phyloP scores from a whole-genome alignment of 1,140 invertebrate genomes.

The Neodiprion lecontei region DNA sequence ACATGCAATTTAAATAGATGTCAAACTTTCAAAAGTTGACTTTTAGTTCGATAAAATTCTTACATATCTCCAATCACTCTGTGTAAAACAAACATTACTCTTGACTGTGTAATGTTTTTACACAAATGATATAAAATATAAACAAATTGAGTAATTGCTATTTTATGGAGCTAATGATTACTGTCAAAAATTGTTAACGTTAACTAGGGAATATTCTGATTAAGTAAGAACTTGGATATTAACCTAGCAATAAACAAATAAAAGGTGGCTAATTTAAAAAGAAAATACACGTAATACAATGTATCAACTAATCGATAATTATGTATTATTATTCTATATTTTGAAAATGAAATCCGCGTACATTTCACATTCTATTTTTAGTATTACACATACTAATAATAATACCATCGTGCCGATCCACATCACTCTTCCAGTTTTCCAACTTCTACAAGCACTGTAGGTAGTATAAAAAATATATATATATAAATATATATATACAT shows the following conservation, averaged over 20 bases:
- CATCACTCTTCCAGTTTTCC: neutral
- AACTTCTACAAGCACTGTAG: neutral
- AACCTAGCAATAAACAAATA: neutral
- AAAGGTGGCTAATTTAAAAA: neutral
- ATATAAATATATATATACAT: neutral
- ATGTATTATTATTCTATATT: neutral
- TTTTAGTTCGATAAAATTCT: too few relatives aligned
- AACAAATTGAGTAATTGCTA: too few relatives aligned
- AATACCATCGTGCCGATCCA: neutral
- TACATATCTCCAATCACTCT: too few relatives aligned
- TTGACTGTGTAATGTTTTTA: too few relatives aligned
- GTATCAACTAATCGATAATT: neutral
- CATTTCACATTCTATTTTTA: neutral
- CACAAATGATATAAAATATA: too few relatives aligned
- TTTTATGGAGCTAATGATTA: too few relatives aligned
- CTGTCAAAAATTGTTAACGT: too few relatives aligned
- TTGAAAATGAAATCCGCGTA: neutral
- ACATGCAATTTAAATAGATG: too few relatives aligned
- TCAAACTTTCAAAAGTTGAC: too few relatives aligned
- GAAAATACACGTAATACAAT: neutral
- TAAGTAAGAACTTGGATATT: neutral
- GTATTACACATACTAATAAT: neutral
- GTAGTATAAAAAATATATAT: neutral
- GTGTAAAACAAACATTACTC: too few relatives aligned
- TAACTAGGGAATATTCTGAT: neutral